Evolutionary conservation across 2,797 vertebrate genomes (phyloP), one percentile per base, ranked within the genome.

Genomic region (Oceanodroma leucorhoa): DNA sequence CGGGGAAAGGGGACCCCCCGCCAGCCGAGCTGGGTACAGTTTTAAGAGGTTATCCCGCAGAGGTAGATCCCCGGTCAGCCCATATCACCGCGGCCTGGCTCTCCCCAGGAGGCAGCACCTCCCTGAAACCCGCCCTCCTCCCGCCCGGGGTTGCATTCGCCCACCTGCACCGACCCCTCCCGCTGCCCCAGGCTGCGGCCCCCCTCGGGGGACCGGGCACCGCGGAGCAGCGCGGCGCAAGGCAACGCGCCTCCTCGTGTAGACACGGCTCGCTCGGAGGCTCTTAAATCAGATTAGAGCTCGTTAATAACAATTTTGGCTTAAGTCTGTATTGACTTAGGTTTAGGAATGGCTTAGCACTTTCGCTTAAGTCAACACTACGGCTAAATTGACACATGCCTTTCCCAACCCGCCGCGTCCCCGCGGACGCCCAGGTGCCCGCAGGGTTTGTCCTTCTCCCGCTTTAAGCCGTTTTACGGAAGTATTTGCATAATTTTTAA

Each of bases 241-340:
- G 73, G 66, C 87, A 75, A 10, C 62, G 71, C n/a, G 57, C 72
- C 57, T 41, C 22, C 54, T 57, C 64, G 24, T 78, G 87, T 87
- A 57, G 92, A 93, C 95, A 64, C n/a, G 50, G 60, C 82, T 85
- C 30, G 57, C 76, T 69, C 82, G 38, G 75, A 87, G 90, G 67
- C 82, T 91, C 87, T 92, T 86, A 96, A 96, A 94, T 96, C 94
- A 96, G 94, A 92, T 94, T 97, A 96, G 89, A 83, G 85, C 87
- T 94, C 84, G 95, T 86, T 95, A 96, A 93, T 96, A 96, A 95
- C 87, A 94, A 96, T 95, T 97, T 96, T 95, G 96, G 92, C 95
- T 93, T 97, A 97, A 96, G 89, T 94, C 95, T 61, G 91, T 96
- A 79, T 97, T 97, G 96, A 97, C 93, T 96, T 95, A 93, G 96